A percentile compares a stretch with the other conserved stretches of the same genome.
Conservation (phyloP, 2,888 invertebrate species). For the Gymnoscelis rufifasciata region DNA sequence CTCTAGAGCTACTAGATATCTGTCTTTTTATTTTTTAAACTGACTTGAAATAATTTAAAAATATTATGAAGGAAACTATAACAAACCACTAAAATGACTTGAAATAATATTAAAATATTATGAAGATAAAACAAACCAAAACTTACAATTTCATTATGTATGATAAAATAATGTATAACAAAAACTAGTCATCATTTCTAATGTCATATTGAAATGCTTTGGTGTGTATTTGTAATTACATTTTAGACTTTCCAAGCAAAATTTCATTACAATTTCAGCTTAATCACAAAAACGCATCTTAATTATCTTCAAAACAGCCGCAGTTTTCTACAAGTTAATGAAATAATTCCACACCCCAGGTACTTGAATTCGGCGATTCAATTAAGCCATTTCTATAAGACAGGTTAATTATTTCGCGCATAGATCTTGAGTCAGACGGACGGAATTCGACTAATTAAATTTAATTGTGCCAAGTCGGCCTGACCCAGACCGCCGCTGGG, state of each 20-base stretch:
- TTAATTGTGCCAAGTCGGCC: conserved; percentile 25
- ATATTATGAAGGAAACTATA: neutral
- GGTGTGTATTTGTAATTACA: too few species aligned
- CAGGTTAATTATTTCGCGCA: conserved; percentile 29
- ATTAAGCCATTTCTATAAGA: conserved; percentile 26
- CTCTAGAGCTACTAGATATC: neutral
- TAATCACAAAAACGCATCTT: conserved; percentile 1
- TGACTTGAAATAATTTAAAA: neutral
- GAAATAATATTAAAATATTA: too few species aligned
- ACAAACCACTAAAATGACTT: too few species aligned
- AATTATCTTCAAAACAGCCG: conserved; percentile 3
- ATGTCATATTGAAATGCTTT: too few species aligned
- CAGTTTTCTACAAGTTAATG: conserved; percentile 13
- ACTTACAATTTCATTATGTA: too few species aligned
- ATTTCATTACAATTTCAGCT: neutral
- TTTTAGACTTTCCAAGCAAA: too few species aligned
- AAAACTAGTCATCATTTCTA: too few species aligned
- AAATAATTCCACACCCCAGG: conserved; percentile 19
- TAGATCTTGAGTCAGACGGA: conserved; percentile 17
- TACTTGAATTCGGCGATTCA: conserved; percentile 23
- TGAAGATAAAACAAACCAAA: too few species aligned
- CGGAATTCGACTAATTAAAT: conserved; percentile 29
- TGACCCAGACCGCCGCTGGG: conserved; percentile 10
- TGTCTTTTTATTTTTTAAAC: too few species aligned
- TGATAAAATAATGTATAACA: too few species aligned